A percentile compares a stretch with the other conserved stretches of the same genome.
These are phyloP conservation scores for Desoria tigrina DNA, from an alignment of 2,888 invertebrate species.

Conservation along the genomic window DNA sequence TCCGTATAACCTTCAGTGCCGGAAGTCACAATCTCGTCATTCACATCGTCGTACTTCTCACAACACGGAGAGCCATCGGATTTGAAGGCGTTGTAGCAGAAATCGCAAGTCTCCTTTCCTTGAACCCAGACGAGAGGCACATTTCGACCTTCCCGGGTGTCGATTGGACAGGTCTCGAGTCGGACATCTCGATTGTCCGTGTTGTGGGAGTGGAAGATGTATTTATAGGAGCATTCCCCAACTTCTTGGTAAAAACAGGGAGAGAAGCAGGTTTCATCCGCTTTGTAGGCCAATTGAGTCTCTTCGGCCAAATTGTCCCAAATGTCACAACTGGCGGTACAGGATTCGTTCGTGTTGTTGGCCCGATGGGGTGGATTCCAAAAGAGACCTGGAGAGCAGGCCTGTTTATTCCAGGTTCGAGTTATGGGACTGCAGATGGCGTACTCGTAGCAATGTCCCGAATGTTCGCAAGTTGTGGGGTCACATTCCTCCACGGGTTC, in stretches of 20 bases:
- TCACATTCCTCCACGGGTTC: neutral
- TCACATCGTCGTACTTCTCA: too few relatives aligned
- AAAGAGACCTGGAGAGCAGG: neutral
- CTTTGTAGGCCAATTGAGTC: neutral
- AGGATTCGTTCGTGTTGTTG: neutral
- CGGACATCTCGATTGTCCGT: neutral
- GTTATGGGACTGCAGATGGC: neutral
- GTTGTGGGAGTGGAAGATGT: conserved; percentile 1
- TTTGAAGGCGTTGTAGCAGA: conserved; percentile 15
- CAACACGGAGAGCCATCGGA: too few relatives aligned
- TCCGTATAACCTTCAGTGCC: too few relatives aligned
- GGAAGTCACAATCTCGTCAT: too few relatives aligned
- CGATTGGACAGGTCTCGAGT: neutral
- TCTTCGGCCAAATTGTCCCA: conserved; percentile 10
- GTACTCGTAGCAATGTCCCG: neutral
- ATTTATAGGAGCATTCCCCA: neutral
- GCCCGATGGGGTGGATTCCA: conserved; percentile 3
- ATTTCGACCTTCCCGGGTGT: neutral
- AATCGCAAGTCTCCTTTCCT: conserved; percentile 12
- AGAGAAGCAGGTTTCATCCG: conserved; percentile 1
- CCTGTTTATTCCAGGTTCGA: neutral
- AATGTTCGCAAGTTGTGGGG: neutral
- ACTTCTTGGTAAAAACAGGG: neutral
- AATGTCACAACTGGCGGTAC: conserved; percentile 11
- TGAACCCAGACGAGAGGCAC: conserved; percentile 12